Evolutionary conservation across 2,888 invertebrate species (phyloP), one percentile per base, ranked within the genome.

Genomic region (Spodoptera picta): DNA sequence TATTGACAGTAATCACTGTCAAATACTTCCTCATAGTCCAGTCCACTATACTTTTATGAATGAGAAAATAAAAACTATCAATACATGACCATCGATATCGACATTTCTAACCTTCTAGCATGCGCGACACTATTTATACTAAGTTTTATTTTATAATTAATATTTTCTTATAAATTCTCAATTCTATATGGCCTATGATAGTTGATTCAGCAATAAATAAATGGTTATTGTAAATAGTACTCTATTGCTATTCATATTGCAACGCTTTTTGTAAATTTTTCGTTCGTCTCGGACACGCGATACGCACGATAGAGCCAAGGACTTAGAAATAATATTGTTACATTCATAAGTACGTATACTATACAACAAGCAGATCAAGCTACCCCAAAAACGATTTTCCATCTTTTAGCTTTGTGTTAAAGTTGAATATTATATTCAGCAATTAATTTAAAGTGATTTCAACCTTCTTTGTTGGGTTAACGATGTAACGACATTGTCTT

Each of bases 161-260:
- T 64, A 54, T 63, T 74, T 61, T 69, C 65, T 60, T 69, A 65
- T 71, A 65, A 77, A 72, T 75, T 73, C 66, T 65, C 57, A 59
- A 69, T 77, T 69, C 78, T 48, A 62, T 69, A 82, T 82, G 87
- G 88, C 88, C 87, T 88, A 88, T 73, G 68, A 75, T 77, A 80
- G 69, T 80, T 61, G 61, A 86, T 59, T 73, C 73, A 79, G 86
- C 85, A 87, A 87, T 86, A 86, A 78, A 81, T 71, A 77, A 57
- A 36, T 36, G 5, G 36, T 36, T 36, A 36, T 77, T 88, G 87
- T 88, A 87, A 85, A 88, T 88, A 88, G 77, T 73, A 67, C 65
- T 78, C 70, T 69, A 60, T 57, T 36, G 36, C 36, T 36, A 31
- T 63, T 78, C 66, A 72, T 77, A 76, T 66, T 53, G 65, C 72